Base-by-base conservation (phyloP, 2,113 vertebrate genomes). In the Ptyas mucosa region DNA sequence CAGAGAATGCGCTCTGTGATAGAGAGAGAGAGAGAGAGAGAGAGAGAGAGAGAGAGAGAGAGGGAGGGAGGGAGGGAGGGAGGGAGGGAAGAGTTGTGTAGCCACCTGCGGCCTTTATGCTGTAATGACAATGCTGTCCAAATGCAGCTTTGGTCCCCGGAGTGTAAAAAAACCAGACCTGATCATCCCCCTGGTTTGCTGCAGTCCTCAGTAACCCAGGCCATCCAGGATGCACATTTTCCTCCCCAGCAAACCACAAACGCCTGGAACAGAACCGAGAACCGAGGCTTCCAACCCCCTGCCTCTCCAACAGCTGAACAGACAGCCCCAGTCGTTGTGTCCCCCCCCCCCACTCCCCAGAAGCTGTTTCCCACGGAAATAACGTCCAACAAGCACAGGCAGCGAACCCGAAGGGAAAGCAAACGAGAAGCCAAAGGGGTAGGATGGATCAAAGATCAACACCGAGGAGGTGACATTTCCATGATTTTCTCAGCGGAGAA, bases 61-160 rank as follows among this genome's bases (percentile, higher is more conserved):
- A 46, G 43, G 5, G 43, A 43, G 43, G 3, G 43, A 43, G 43
- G 0, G 43, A 89, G 49, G 89, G 93, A 93, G 34, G 52, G 26
- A 29, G 55, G 58, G 52, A 53, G 57, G 69, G 57, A 89, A 91
- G 34, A 2, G 64, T 46, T 86, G 58, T 54, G 9, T 94, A 94
- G 95, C 96, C 95, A 96, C 94, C 97, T 96, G 95, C 1, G 54
- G 88, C 94, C 94, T 96, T 94, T 93, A 90, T 89, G 93, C 94
- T 89, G n/a, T 87, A 88, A 96, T 90, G 55, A 92, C 6, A 29
- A 95, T 52, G 93, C 96, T 93, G 43, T 94, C 97, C 96, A 95
- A 94, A 94, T 95, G 95, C 97, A 97, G 96, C 97, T 96, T 96
- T n/a, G 58, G 94, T 93, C 96, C 97, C 96, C 89, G 46, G 95